phyloP scores from a whole-genome alignment of 2,888 invertebrate genomes.

The Volucella zonaria region DNA sequence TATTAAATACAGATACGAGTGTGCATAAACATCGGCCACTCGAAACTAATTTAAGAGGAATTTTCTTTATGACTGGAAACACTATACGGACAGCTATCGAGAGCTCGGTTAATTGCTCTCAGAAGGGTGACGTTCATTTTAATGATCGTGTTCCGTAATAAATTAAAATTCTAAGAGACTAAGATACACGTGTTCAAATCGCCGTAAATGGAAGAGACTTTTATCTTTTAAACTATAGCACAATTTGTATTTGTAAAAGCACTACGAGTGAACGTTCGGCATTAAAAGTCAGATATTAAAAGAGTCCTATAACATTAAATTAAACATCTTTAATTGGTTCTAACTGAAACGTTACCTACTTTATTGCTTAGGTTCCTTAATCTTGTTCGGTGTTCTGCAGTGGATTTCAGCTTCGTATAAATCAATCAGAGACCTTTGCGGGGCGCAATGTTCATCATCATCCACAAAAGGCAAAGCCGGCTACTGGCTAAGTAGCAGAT shows the following conservation, averaged over 20 bases:
- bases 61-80: slow-evolving; percentile 31
- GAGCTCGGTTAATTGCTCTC: slow-evolving; percentile 34
- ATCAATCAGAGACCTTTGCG: too few species aligned
- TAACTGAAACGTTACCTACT: too few species aligned
- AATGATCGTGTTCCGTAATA: slow-evolving; percentile 46
- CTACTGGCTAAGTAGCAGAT: too few species aligned
- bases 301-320: too few species aligned
- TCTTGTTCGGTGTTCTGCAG: too few species aligned
- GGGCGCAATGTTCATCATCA: too few species aligned
- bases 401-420: too few species aligned
- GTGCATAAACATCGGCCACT: slow-evolving; percentile 51
- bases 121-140: slow-evolving; percentile 42
- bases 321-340: too few species aligned
- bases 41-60: slow-evolving; percentile 59
- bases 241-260: background rate
- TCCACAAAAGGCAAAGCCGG: too few species aligned
- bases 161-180: slow-evolving; percentile 28
- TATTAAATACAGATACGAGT: slow-evolving; percentile 27
- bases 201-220: background rate
- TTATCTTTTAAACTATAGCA: background rate
- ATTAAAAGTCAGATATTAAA: too few species aligned
- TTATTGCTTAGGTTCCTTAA: too few species aligned
- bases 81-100: slow-evolving; percentile 17
- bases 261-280: background rate
- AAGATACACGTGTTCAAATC: background rate